Percentiles rank a stretch among this genome's conserved stretches.
These are phyloP conservation scores for Ptychochromis oligacanthus DNA, from an alignment of 2,113 vertebrate species.

Conservation along the genomic window DNA sequence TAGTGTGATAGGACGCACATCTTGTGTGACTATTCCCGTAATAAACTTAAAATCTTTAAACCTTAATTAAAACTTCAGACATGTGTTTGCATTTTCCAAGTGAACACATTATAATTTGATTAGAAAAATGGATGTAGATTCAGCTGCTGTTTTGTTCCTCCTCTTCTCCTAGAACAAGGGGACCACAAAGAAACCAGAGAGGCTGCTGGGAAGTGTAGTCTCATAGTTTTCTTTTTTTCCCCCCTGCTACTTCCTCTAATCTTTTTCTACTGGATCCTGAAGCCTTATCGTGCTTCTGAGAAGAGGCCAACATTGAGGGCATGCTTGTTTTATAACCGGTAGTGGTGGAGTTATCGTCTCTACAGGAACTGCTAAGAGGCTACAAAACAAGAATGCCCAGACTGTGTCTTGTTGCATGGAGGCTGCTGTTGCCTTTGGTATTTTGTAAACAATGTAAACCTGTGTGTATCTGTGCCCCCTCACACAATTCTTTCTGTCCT, in stretches of 20 bases:
- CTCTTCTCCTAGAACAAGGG: constrained; percentile 6
- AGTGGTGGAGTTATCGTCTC: constrained; percentile 21
- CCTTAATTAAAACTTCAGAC: not conserved
- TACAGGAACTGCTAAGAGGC: not conserved
- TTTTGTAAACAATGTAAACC: constrained; percentile 61
- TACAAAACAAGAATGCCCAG: constrained; percentile 38
- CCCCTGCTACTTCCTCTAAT: constrained; percentile 21
- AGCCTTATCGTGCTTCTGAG: constrained; percentile 75
- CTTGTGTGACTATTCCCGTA: not conserved
- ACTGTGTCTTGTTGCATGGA: constrained; percentile 70
- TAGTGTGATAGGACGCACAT: not conserved
- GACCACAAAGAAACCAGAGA: constrained; percentile 42
- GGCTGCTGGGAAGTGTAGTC: constrained; percentile 64
- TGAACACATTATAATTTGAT: not conserved
- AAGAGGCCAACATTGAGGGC: constrained; percentile 40
- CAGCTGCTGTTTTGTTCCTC: not conserved
- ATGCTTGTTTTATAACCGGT: constrained; percentile 48
- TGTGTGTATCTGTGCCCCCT: constrained; percentile 48
- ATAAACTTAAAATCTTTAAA: not conserved
- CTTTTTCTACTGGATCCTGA: constrained; percentile 61
- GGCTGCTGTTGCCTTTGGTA: constrained; percentile 69
- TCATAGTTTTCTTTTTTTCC: not conserved
- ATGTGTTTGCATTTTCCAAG: not conserved
- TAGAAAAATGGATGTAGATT: not conserved
- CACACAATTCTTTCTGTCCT: constrained; percentile 5